phyloP scores from a whole-genome alignment of 2,888 invertebrate species.

The Megalurothrips usitatus region DNA sequence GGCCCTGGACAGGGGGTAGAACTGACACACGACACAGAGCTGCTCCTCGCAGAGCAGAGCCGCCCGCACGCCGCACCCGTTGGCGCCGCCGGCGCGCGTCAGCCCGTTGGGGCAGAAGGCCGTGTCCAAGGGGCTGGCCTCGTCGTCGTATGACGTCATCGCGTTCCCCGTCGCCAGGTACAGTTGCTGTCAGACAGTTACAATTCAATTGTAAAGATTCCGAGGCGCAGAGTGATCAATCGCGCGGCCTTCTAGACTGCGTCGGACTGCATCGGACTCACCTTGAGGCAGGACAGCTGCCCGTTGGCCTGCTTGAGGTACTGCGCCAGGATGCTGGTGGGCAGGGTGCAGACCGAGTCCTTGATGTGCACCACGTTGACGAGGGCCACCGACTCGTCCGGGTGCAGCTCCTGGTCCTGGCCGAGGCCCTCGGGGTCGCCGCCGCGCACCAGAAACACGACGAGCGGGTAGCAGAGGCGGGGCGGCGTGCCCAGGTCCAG shows the following conservation, averaged over 20 bases:
- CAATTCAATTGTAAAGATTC: background rate
- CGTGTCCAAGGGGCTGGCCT: constrained; percentile 35
- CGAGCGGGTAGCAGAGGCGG: constrained; percentile 69
- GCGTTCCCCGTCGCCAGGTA: constrained; percentile 69
- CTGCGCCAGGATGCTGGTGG: constrained; percentile 77
- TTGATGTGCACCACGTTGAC: constrained; percentile 78
- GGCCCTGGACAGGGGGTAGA: constrained; percentile 70
- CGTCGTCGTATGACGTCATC: constrained; percentile 51
- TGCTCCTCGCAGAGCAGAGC: constrained; percentile 51
- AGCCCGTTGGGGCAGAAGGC: constrained; percentile 13
- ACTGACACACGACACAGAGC: constrained; percentile 78
- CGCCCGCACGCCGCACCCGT: constrained; percentile 42
- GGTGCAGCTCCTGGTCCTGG: constrained; percentile 52
- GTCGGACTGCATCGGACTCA: constrained; percentile 41
- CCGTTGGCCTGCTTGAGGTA: constrained; percentile 81
- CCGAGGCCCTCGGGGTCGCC: constrained; percentile 49
- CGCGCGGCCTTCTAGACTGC: no score
- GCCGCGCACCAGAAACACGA: constrained; percentile 66
- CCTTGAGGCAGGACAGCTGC: constrained; percentile 76
- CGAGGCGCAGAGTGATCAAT: no score
- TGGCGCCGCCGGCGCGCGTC: constrained; percentile 49
- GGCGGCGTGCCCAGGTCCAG: constrained; percentile 68
- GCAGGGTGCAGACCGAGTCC: constrained; percentile 72
- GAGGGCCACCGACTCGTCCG: constrained; percentile 76
- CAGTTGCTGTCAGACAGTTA: constrained; percentile 58